Percentiles rank a stretch among this genome's conserved stretches.
Conservation (phyloP, 2,888 invertebrate genomes). For the Campoletis raptor region DNA sequence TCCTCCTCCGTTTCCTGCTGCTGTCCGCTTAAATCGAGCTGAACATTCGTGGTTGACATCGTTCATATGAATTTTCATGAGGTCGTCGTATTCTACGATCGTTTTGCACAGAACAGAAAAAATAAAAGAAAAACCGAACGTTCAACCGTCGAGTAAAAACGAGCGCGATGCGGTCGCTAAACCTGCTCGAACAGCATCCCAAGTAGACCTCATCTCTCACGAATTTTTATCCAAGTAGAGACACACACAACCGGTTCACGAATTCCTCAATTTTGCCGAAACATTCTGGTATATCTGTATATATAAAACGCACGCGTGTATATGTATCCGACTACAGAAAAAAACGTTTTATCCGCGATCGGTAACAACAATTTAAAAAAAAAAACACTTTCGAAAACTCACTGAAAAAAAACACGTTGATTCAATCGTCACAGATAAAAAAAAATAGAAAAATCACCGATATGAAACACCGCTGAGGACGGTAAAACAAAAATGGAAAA, state of each 20-base stretch:
- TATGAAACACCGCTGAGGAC: background rate
- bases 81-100: slow-evolving; percentile 56
- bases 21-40: slow-evolving; percentile 51
- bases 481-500: background rate
- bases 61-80: slow-evolving; percentile 64
- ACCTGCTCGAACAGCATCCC: slow-evolving; percentile 50
- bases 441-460: too few relatives aligned
- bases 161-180: slow-evolving; percentile 43
- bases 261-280: slow-evolving; percentile 40
- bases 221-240: slow-evolving; percentile 26
- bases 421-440: background rate
- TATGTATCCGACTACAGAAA: background rate
- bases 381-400: slow-evolving; percentile 15
- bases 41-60: slow-evolving; percentile 80
- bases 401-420: slow-evolving; percentile 2
- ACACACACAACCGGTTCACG: slow-evolving; percentile 52
- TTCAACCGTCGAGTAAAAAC: slow-evolving; percentile 60
- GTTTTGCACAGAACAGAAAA: slow-evolving; percentile 1
- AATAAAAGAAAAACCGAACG: slow-evolving; percentile 36
- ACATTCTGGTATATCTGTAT: slow-evolving; percentile 14
- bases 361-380: slow-evolving; percentile 21
- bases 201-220: slow-evolving; percentile 59
- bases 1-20: slow-evolving; percentile 77
- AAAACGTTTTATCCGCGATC: slow-evolving; percentile 21
- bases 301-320: background rate